Base-by-base conservation (phyloP, 2,797 vertebrate species). In the Coracias cyanogaster region DNA sequence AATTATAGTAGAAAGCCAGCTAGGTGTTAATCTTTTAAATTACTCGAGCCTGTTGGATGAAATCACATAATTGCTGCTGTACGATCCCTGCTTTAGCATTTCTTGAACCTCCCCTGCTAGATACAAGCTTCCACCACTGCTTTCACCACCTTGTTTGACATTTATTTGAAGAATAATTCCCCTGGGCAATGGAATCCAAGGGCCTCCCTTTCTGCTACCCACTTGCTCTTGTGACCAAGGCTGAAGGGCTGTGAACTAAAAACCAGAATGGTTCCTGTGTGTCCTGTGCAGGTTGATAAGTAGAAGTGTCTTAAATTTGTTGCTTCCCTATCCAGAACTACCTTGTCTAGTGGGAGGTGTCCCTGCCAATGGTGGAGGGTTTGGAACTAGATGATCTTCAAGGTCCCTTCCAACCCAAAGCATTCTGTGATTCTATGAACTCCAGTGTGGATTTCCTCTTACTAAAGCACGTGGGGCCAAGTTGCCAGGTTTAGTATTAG, bases 261-360 rank as follows among this genome's bases (percentile, higher is more conserved):
- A 29, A 49, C 21, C 8, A 10, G 48, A 31, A 51, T 12, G n/a
- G 18, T 46, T 83, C 35, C 18, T 46, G 9, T 25, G 15, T 2
- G 1, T 37, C 14, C 37, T 35, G 8, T 10, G 3, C 3, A 20
- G 61, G 39, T 46, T 0, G 0, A 25, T 12, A n/a, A 6, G 10
- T 14, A 17, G 3, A 61, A 37, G 9, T 55, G 31, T 14, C 35
- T 61, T 33, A 7, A 37, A 49, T 3, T n/a, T 29, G 14, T 22
- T 61, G 4, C 26, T 83, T 55, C 15, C 10, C 17, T 31, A 19
- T 33, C n/a, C 29, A n/a, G 15, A 55, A 46, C 24, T 33, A 26
- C 45, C n/a, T 35, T n/a, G 22, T 48, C 11, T 25, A 33, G n/a
- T 33, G n/a, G 24, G 24, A 48, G 37, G 35, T 61, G 58, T 61